Base-by-base conservation (phyloP, 1,140 invertebrate species). In the Aphelinus certus region DNA sequence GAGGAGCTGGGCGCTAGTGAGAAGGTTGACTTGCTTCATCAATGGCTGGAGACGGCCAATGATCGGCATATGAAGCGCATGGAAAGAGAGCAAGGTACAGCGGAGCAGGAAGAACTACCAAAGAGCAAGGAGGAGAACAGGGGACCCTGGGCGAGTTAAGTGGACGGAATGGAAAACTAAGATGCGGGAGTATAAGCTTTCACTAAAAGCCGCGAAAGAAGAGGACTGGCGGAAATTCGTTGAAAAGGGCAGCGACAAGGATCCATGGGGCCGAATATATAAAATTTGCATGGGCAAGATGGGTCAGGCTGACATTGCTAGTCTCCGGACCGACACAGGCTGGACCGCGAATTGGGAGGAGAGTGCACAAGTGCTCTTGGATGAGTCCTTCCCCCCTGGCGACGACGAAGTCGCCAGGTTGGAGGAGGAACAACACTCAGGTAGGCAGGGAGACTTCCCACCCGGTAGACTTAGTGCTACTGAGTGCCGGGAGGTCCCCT, bases 11-110 rank as follows among this genome's bases (percentile, higher is more conserved):
- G 62, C 3, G 51, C 51, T 7, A 6, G 45, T 5, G 62, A 58
- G 9, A 65, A 47, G 45, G 51, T 63, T 9, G 1, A 42, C 1
- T 10, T 45, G 51, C 45, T 60, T 43, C 9, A 26, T 26, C 46
- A 62, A 69, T 75, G 73, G 73, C 62, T 53, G 42, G 9, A 43
- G 53, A 7, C 4, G 26, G 62, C 53, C n/a, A 63, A 72, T 72
- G 61, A 66, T 62, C 46, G 3, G 3, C 46, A 42, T 26, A 74
- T 74, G 72, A 57, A 48, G 26, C 26, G 26, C 26, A 26, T 26
- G 26, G 26, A 0, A 26, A 26, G 26, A 26, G 26, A 26, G 26
- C 0, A 26, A 0, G 26, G 26, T 26, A 26, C 26, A 26, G 26
- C 26, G 26, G 26, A 26, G 26, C 26, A 26, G 26, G 26, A 26